A percentile compares a stretch with the other conserved stretches of the same genome.
phyloP scores from a whole-genome alignment of 2,888 invertebrate genomes.

The Carpatolechia fugitivella region DNA sequence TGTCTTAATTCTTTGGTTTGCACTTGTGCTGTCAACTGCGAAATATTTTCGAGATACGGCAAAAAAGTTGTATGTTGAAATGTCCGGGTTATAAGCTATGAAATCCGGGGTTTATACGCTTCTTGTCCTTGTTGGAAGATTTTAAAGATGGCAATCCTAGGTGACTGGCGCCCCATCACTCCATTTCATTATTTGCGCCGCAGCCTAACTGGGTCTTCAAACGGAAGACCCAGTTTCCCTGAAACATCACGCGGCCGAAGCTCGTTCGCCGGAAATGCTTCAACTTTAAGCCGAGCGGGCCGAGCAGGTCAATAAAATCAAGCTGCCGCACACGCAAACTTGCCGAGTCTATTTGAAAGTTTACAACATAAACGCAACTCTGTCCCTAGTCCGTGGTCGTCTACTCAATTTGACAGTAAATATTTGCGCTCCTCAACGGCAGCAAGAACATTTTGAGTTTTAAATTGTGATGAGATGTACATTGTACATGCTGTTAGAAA shows the following conservation, averaged over 20 bases:
- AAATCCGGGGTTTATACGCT: too few species aligned
- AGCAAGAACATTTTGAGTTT: not conserved
- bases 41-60: too few species aligned
- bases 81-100: too few species aligned
- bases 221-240: too few species aligned
- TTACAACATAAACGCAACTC: not conserved
- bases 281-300: not conserved
- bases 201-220: not conserved
- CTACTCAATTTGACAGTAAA: not conserved
- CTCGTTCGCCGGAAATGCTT: not conserved
- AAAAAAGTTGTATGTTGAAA: too few species aligned
- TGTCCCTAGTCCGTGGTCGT: not conserved
- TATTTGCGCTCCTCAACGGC: not conserved
- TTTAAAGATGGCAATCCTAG: too few species aligned
- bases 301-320: conserved; percentile 4
- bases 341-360: conserved; percentile 8
- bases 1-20: too few species aligned
- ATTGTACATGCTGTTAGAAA: too few species aligned
- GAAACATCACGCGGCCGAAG: not conserved
- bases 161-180: too few species aligned
- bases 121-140: too few species aligned
- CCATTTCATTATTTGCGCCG: too few species aligned
- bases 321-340: conserved; percentile 1
- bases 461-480: not conserved
- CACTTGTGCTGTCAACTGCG: too few species aligned